phyloP scores from a whole-genome alignment of 2,888 invertebrate genomes.

The Rhogogaster chlorosoma region DNA sequence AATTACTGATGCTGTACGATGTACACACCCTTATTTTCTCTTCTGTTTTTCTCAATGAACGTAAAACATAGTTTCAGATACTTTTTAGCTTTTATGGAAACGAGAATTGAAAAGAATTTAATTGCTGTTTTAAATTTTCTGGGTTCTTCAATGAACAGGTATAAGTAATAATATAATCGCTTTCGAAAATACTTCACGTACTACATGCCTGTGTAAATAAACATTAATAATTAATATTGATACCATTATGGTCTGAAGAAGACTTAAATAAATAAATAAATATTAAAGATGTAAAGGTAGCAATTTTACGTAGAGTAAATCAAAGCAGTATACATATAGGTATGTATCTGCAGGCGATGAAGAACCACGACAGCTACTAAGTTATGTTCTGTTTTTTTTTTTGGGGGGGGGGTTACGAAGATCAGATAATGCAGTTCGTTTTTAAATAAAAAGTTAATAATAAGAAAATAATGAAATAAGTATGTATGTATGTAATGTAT shows the following conservation, averaged over 20 bases:
- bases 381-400: not conserved
- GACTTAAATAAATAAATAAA: slow-evolving; percentile 31
- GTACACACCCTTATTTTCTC: too few species aligned
- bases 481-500: slow-evolving; percentile 36
- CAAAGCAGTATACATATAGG: not conserved
- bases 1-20: not conserved
- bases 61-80: slow-evolving; percentile 5
- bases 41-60: not conserved
- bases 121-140: slow-evolving; percentile 45
- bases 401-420: not conserved
- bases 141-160: not conserved
- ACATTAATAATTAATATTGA: not conserved
- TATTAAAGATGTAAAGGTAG: not conserved
- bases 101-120: slow-evolving; percentile 62
- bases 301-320: slow-evolving; percentile 22
- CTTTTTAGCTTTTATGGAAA: slow-evolving; percentile 47
- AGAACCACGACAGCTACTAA: not conserved
- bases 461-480: slow-evolving; percentile 24
- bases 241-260: not conserved
- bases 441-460: not conserved
- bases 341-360: slow-evolving; percentile 60
- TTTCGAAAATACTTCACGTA: not conserved
- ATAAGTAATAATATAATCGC: not conserved
- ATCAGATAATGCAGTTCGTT: not conserved
- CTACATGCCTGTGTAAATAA: not conserved